phyloP scores from a whole-genome alignment of 2,888 invertebrate genomes.

The Aphidius colemani region DNA sequence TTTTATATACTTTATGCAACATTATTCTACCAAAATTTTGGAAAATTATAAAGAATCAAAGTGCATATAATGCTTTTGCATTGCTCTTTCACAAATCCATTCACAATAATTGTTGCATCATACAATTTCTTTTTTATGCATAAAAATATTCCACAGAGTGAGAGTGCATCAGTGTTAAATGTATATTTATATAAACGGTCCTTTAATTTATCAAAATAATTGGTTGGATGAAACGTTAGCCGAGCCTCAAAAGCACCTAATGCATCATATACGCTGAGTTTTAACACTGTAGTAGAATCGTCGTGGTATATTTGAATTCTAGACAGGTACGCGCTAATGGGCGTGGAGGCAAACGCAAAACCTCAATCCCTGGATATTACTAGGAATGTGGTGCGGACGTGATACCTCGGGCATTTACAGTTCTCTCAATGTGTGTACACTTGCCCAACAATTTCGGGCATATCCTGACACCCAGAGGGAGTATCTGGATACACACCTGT shows the following conservation, averaged over 20 bases:
- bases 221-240: not conserved
- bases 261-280: slow-evolving; percentile 16
- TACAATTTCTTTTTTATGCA: not conserved
- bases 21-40: no score
- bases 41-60: no score
- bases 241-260: no score
- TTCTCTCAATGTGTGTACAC: slow-evolving; percentile 32
- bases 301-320: slow-evolving; percentile 23
- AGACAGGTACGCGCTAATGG: slow-evolving; percentile 32
- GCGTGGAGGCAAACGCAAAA: slow-evolving; percentile 39
- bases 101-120: no score
- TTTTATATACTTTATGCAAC: no score
- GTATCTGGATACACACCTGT: slow-evolving; percentile 29
- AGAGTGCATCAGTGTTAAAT: not conserved
- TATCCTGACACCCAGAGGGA: slow-evolving; percentile 30
- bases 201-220: not conserved
- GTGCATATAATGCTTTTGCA: no score
- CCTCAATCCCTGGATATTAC: slow-evolving; percentile 46
- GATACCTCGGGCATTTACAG: slow-evolving; percentile 34
- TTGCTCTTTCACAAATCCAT: no score
- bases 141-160: not conserved
- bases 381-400: slow-evolving; percentile 31
- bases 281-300: slow-evolving; percentile 18
- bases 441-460: slow-evolving; percentile 33
- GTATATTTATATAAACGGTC: not conserved